Evolutionary conservation across 2,888 invertebrate genomes (phyloP).

Genomic region (Caenorhabditis sinica): DNA sequence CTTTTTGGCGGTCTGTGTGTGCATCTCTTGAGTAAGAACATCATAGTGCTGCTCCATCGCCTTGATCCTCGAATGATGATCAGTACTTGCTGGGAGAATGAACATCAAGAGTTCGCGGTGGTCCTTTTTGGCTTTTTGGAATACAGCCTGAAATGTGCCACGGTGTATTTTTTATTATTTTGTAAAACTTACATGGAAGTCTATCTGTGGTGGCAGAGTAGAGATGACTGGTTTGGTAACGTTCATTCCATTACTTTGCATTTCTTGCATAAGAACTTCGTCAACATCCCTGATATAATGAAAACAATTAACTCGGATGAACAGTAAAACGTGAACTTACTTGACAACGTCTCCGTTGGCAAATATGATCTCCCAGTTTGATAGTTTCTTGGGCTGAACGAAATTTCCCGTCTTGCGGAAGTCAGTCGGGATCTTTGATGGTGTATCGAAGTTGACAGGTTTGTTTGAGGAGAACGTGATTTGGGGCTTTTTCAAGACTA

Average conservation of each 20-base stretch:
- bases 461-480: not conserved
- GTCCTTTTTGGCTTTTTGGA: not conserved
- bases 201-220: too few species aligned
- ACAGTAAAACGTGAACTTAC: not conserved
- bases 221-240: not conserved
- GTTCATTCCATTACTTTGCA: not conserved
- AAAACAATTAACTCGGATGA: not conserved
- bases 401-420: not conserved
- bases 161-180: too few species aligned
- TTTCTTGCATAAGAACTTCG: not conserved
- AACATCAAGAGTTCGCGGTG: not conserved
- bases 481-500: not conserved
- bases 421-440: not conserved
- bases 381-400: not conserved
- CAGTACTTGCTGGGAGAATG: not conserved
- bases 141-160: not conserved
- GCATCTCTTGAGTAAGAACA: slow-evolving; percentile 9
- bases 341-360: not conserved
- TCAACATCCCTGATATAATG: not conserved
- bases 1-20: not conserved
- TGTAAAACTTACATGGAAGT: too few species aligned
- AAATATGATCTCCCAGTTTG: slow-evolving; percentile 17
- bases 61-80: not conserved
- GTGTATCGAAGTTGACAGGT: not conserved
- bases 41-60: slow-evolving; percentile 3